Evolutionary conservation across 2,113 vertebrate species (phyloP), one percentile per base, ranked within the genome.

Genomic region (Toxostoma redivivum): DNA sequence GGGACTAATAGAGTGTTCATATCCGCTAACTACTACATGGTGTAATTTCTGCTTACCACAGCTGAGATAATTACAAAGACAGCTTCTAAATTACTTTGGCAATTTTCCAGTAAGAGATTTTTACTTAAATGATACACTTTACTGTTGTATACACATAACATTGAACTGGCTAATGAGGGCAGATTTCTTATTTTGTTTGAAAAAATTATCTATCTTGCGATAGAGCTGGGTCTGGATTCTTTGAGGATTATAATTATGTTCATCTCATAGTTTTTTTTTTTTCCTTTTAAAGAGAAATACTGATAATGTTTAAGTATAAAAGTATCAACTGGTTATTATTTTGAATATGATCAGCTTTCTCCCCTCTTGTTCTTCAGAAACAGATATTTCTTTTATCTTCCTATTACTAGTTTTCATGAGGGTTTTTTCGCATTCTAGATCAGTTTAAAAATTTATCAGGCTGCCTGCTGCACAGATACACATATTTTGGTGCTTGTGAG

Each of bases 111-210:
- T 35, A 94, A 96, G 71, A 90, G 61, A 86, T 90, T 95, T 96
- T 89, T 94, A 78, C 76, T 94, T 88, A 96, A 94, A 92, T 87
- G 3, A 79, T 81, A 77, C 19, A 54, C 16, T 96, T 94, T 92
- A 62, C 48, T 85, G 65, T 14, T 88, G 53, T 94, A 91, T 27
- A 81, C 47, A 94, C 57, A 58, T 87, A 58, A 74, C 37, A 87
- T 10, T 45, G 78, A 92, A 42, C 8, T 72, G 64, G 16, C 17
- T 95, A 86, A 95, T 65, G 64, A 65, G 31, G 8, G 48, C 33
- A 28, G 8, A 90, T 95, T 94, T 91, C 35, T 85, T 81, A 91
- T 92, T 79, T 93, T 95, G 58, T 30, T 83, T 77, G 56, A 44
- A 81, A 95, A 95, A 51, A 5, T 9, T 2, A 54, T 81, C 84